Base-by-base conservation (phyloP, 2,888 invertebrate species). In the Deilephila porcellus region DNA sequence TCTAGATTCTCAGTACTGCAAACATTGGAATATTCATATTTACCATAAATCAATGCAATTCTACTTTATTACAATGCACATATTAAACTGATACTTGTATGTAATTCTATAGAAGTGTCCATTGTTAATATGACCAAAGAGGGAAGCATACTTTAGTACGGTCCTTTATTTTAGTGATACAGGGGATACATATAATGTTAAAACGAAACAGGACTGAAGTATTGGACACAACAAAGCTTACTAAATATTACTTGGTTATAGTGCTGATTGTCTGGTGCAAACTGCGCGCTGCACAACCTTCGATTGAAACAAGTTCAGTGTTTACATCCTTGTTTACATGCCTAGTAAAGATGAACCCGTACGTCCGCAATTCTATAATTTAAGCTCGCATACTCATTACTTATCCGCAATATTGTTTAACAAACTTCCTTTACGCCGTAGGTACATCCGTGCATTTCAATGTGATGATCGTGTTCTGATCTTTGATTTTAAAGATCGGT, bases 251-350 rank as follows among this genome's bases (percentile, higher is more conserved):
- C 19, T 32, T 17, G 20, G 45, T 67, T n/a, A 62, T 34, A 62
- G 53, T 53, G 20, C 37, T 52, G 75, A 62, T 75, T 63, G 72
- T 71, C 45, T 71, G 73, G 70, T 72, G 73, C 17, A 17, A 7
- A 62, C 56, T 60, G 52, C 70, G 74, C 64, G 17, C n/a, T 4
- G 72, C 73, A 71, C 64, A 83, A 74, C 81, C 83, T 83, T 83
- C 78, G 56, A 19, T 71, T 70, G 71, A 72, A 79, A 78, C 81
- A 81, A 81, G 76, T 77, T 79, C 78, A 79, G 32, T 75, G 64
- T 76, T 74, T 73, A 82, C 76, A 80, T 83, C 78, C 76, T 81
- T 78, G 76, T 81, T 81, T 75, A 78, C 73, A 60, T 60, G 63
- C 71, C 60, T 64, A 67, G 64, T 59, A 73, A 60, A 73, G 72